Percentiles rank a stretch among this genome's conserved stretches.
Conservation (phyloP, 1,140 invertebrate genomes). For the Acromyrmex echinatior region DNA sequence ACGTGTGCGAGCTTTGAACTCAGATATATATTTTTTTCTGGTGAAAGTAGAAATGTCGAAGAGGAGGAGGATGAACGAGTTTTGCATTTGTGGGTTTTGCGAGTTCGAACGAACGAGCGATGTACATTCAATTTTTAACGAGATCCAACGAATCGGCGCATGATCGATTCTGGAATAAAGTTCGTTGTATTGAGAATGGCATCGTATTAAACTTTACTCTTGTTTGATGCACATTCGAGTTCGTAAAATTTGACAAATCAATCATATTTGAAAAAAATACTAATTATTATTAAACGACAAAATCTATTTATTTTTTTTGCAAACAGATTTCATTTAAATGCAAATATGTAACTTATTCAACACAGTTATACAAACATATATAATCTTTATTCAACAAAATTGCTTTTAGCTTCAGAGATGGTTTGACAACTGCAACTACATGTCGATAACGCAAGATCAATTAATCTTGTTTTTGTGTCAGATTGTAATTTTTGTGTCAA, state of each 20-base stretch:
- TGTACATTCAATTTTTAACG: conserved; percentile 49
- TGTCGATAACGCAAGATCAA: neutral
- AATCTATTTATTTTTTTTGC: neutral
- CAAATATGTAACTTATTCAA: neutral
- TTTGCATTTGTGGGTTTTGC: conserved; percentile 33
- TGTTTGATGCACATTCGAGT: conserved; percentile 11
- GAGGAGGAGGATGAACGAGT: neutral
- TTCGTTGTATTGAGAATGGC: neutral
- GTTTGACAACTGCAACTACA: neutral
- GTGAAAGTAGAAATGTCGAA: neutral
- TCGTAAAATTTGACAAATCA: conserved; percentile 9
- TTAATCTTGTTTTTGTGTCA: neutral
- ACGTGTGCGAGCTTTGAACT: neutral
- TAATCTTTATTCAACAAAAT: conserved; percentile 2
- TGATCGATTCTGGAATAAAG: conserved; percentile 11
- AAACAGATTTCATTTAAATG: neutral
- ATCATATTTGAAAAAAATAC: conserved; percentile 1
- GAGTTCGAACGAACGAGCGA: neutral
- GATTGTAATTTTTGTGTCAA: neutral
- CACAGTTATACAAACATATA: too few species aligned
- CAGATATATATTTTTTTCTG: conserved; percentile 27
- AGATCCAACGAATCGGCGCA: conserved; percentile 16
- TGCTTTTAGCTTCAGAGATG: neutral
- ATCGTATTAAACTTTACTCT: conserved; percentile 39
- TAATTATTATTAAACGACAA: neutral